Conservation (phyloP, 2,113 vertebrate genomes). For the Gobius niger region DNA sequence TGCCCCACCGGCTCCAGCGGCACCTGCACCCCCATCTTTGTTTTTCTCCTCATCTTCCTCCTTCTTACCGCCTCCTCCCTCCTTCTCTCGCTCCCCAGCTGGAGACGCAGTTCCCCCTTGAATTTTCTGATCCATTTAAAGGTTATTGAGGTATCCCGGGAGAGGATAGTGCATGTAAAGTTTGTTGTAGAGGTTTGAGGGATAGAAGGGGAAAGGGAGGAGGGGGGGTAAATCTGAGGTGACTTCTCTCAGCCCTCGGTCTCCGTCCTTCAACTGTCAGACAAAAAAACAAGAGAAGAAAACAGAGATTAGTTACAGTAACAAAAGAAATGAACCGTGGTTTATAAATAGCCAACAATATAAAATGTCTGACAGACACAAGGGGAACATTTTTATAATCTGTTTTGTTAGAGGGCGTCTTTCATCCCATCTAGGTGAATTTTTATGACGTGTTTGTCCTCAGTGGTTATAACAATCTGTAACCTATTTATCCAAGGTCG, state of each 20-base stretch:
- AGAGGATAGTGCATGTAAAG: conserved; percentile 35
- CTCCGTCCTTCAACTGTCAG: conserved; percentile 72
- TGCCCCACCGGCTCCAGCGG: conserved; percentile 45
- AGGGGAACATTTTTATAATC: conserved; percentile 50
- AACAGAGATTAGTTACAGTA: neutral
- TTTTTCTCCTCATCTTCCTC: conserved; percentile 80
- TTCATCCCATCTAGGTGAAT: conserved; percentile 51
- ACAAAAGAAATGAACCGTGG: neutral
- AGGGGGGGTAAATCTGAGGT: conserved; percentile 52
- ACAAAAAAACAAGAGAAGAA: conserved; percentile 25
- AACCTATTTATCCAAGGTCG: conserved; percentile 56
- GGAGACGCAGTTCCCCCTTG: conserved; percentile 74
- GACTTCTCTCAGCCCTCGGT: conserved; percentile 65
- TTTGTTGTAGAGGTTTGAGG: conserved; percentile 56
- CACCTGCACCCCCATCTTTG: conserved; percentile 58
- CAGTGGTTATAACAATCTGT: conserved; percentile 42
- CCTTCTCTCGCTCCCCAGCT: conserved; percentile 74
- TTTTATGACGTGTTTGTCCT: conserved; percentile 51
- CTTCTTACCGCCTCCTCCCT: conserved; percentile 76
- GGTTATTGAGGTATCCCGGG: conserved; percentile 32
- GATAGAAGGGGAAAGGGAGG: conserved; percentile 44
- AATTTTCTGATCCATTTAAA: conserved; percentile 78
- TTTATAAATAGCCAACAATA: conserved; percentile 23
- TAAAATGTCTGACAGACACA: conserved; percentile 25
- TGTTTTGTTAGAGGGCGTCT: conserved; percentile 47